phyloP scores from a whole-genome alignment of 2,888 invertebrate genomes.

The Ganaspis brasiliensis region DNA sequence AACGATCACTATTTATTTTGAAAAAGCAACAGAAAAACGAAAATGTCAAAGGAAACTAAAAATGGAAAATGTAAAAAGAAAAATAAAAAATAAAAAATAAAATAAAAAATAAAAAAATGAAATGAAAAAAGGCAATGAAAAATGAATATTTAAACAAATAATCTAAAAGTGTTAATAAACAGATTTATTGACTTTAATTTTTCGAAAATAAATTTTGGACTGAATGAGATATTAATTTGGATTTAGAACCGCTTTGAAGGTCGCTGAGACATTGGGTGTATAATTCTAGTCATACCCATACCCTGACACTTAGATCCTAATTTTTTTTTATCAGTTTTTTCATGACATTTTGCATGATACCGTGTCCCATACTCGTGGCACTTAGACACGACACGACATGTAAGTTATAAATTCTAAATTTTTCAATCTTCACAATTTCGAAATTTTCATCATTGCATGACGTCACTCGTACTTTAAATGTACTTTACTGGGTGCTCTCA shows the following conservation, averaged over 20 bases:
- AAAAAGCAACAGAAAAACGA: too few relatives aligned
- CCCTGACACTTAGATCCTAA: slow-evolving; percentile 72
- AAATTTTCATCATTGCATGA: neutral
- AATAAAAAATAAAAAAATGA: too few relatives aligned
- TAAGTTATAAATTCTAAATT: slow-evolving; percentile 28
- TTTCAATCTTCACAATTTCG: neutral
- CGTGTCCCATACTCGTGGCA: slow-evolving; percentile 47
- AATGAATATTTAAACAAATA: too few relatives aligned
- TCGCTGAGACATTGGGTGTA: slow-evolving; percentile 80
- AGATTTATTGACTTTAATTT: too few relatives aligned
- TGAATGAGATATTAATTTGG: too few relatives aligned
- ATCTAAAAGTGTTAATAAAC: too few relatives aligned
- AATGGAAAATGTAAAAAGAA: too few relatives aligned
- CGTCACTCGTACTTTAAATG: slow-evolving; percentile 16
- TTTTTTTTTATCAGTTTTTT: slow-evolving; percentile 51
- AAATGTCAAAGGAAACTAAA: too few relatives aligned
- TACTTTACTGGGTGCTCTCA: neutral
- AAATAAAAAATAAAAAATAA: too few relatives aligned
- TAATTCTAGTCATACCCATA: slow-evolving; percentile 77
- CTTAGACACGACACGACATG: slow-evolving; percentile 44
- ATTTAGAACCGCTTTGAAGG: slow-evolving; percentile 66
- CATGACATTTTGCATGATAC: slow-evolving; percentile 60
- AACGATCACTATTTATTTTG: too few relatives aligned
- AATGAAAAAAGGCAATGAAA: too few relatives aligned
- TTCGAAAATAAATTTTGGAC: too few relatives aligned